Evolutionary conservation across 2,888 invertebrate genomes (phyloP).

Genomic region (Epinotia bilunana): DNA sequence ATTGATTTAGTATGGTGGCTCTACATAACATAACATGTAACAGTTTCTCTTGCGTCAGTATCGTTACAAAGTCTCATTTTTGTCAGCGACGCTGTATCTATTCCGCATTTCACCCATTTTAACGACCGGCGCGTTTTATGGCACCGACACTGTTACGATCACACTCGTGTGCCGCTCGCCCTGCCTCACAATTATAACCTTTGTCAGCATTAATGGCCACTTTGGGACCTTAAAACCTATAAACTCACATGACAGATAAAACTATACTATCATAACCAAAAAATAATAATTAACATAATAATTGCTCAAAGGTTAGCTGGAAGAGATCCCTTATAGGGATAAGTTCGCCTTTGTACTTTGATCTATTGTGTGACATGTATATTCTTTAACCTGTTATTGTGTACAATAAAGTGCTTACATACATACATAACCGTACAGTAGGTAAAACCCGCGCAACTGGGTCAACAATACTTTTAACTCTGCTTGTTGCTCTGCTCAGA

Average conservation of each 20-base stretch:
- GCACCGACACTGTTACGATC: neutral
- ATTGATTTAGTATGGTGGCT: no score
- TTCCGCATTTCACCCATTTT: neutral
- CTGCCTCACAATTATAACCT: neutral
- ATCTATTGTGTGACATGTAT: no score
- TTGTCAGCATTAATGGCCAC: conserved; percentile 1
- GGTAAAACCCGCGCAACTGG: conserved; percentile 21
- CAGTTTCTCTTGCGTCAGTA: neutral
- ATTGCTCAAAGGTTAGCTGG: no score
- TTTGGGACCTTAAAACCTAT: neutral
- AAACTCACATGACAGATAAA: conserved; percentile 15
- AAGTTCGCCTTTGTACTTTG: no score
- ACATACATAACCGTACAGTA: no score
- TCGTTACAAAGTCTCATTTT: neutral
- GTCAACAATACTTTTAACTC: conserved; percentile 43
- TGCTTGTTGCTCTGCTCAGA: conserved; percentile 32
- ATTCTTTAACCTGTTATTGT: no score
- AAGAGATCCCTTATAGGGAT: no score
- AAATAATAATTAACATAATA: no score
- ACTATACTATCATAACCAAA: conserved; percentile 24
- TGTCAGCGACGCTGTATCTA: neutral
- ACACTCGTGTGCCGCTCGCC: neutral
- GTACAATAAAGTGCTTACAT: no score
- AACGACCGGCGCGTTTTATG: neutral
- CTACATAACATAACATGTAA: no score